Conservation (phyloP, 1,140 invertebrate genomes). For the Andricus grossulariae region DNA sequence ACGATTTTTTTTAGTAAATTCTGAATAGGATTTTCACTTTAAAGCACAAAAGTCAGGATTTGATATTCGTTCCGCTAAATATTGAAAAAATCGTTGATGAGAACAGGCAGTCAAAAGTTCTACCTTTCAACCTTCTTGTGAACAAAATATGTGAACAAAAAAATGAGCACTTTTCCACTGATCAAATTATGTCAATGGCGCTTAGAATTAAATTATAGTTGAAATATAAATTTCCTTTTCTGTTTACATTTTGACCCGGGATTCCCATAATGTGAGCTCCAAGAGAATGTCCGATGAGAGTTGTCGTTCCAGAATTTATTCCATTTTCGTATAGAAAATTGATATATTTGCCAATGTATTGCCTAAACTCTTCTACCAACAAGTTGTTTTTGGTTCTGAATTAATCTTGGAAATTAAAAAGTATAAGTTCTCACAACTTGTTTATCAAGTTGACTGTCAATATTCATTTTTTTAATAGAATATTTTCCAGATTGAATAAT, state of each 20-base stretch:
- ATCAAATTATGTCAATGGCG: not conserved
- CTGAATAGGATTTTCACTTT: too few relatives aligned
- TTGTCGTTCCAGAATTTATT: constrained; percentile 62
- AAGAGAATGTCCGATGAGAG: constrained; percentile 75
- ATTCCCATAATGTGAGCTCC: constrained; percentile 76
- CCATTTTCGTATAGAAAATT: constrained; percentile 63
- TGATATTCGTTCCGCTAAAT: constrained; percentile 54
- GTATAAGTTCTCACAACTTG: too few relatives aligned
- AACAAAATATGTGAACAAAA: too few relatives aligned
- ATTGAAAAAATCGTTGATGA: constrained; percentile 50
- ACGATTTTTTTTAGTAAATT: too few relatives aligned
- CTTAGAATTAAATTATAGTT: constrained; percentile 18
- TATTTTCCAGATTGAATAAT: too few relatives aligned
- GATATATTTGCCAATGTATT: constrained; percentile 63
- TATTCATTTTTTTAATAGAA: too few relatives aligned
- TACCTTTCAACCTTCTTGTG: constrained; percentile 81
- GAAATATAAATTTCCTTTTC: constrained; percentile 56
- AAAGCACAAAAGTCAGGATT: not conserved
- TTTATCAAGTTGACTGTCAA: too few relatives aligned
- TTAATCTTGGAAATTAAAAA: too few relatives aligned
- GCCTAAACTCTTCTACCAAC: too few relatives aligned
- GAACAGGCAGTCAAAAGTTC: constrained; percentile 60
- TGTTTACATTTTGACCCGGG: constrained; percentile 56
- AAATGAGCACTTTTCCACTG: too few relatives aligned
- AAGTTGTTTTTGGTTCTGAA: too few relatives aligned